These are phyloP conservation scores for Drosophila prolongata DNA, from an alignment of 2,888 invertebrate species.

Conservation along the genomic window DNA sequence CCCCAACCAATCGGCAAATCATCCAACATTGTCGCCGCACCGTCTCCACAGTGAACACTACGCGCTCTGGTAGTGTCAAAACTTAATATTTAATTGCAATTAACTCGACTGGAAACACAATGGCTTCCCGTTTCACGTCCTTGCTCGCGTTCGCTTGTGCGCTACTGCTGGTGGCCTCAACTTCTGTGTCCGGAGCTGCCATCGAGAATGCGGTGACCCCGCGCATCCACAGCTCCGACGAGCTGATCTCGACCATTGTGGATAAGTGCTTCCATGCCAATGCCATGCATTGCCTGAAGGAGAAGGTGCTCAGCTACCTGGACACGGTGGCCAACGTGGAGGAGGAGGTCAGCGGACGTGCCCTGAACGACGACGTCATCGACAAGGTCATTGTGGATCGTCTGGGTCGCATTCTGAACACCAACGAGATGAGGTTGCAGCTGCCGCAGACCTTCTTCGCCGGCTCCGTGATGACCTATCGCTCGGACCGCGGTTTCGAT, in stretches of 20 bases:
- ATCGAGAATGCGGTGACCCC: constrained; percentile 86
- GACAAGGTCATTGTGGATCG: constrained; percentile 91
- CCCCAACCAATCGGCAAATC: constrained; percentile 82
- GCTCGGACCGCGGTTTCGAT: constrained; percentile 88
- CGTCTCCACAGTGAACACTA: constrained; percentile 81
- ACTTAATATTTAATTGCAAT: constrained; percentile 31
- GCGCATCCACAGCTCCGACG: constrained; percentile 88
- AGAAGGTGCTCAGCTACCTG: constrained; percentile 90
- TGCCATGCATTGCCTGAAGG: constrained; percentile 90
- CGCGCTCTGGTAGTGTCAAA: constrained; percentile 69
- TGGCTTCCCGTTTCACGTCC: constrained; percentile 84
- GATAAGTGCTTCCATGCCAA: constrained; percentile 89
- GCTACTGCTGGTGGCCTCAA: constrained; percentile 84
- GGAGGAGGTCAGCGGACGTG: constrained; percentile 87
- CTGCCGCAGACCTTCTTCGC: constrained; percentile 90
- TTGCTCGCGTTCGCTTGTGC: constrained; percentile 86
- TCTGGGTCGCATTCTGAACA: constrained; percentile 89
- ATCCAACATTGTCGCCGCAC: constrained; percentile 84
- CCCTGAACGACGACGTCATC: constrained; percentile 87
- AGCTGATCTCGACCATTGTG: constrained; percentile 89
- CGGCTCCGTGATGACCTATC: constrained; percentile 88
- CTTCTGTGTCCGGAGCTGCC: constrained; percentile 85
- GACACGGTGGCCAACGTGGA: constrained; percentile 89
- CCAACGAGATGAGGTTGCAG: constrained; percentile 90
- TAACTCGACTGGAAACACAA: constrained; percentile 54